phyloP scores from a whole-genome alignment of 2,888 invertebrate species.

The Schizaphis graminum region DNA sequence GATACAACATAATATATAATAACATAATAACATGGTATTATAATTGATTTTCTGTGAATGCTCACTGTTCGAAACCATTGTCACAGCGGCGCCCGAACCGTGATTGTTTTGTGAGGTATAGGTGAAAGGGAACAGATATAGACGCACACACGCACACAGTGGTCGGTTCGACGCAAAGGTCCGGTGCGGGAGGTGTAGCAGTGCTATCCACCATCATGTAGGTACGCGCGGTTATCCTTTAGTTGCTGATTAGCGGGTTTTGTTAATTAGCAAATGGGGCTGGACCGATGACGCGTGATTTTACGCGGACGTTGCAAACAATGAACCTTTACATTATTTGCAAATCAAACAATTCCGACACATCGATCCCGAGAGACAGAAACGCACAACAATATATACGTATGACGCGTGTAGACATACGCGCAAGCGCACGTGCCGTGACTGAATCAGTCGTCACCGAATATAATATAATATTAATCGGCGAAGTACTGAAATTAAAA shows the following conservation, averaged over 20 bases:
- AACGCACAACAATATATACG: not conserved
- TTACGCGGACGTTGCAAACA: conserved; percentile 46
- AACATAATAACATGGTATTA: not conserved
- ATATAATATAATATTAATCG: not conserved
- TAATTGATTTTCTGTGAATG: not conserved
- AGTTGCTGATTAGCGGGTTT: conserved; percentile 58
- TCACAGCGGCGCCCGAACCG: not conserved
- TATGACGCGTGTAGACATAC: not conserved
- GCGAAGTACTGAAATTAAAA: not conserved
- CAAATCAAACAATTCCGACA: conserved; percentile 46
- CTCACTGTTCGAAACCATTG: not conserved
- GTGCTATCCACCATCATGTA: not conserved
- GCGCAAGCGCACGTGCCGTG: not conserved
- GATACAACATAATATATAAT: not conserved
- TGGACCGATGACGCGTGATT: conserved; percentile 55
- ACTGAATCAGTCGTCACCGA: not conserved
- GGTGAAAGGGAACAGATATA: not conserved
- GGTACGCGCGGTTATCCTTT: not conserved
- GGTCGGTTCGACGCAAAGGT: not conserved
- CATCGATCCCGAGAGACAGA: not conserved
- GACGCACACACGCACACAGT: not conserved
- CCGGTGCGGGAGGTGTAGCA: not conserved
- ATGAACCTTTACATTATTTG: conserved; percentile 44
- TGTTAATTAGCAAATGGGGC: conserved; percentile 60
- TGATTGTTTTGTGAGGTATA: not conserved